Evolutionary conservation across 2,888 invertebrate genomes (phyloP), one percentile per base, ranked within the genome.

Genomic region (Chymomyza caudatula): DNA sequence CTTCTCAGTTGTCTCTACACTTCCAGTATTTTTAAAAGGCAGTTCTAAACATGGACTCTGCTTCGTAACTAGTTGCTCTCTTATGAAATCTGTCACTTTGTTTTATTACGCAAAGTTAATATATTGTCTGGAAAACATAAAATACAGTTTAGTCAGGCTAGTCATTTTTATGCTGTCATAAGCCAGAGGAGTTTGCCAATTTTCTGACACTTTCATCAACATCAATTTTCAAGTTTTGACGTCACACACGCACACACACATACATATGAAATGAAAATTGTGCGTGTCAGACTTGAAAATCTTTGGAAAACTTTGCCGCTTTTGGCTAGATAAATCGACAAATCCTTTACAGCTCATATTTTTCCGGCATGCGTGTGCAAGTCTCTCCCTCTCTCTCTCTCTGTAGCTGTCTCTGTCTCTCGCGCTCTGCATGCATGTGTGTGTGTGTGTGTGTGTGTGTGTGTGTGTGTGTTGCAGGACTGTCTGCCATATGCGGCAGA

Each of bases 301-400:
- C 47, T 47, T 47, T 47, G 17, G 47, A 17, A 15, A 47, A 47
- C 15, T 19, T 47, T 47, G 47, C 29, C 47, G 17, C 13, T 47
- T 19, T 47, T 47, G 47, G 47, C 47, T 17, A 15, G 47, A 47
- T 47, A 47, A 47, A 47, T 47, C 47, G 47, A 47, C 15, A 73
- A 73, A 62, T 76, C 60, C 62, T 74, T 74, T 73, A 67, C 76
- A 76, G 74, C 74, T 74, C 76, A 73, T 74, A 69, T 69, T 42
- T 65, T 19, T 42, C 63, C 65, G 64, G 68, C 65, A 63, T 71
- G 69, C 68, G 68, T 71, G 65, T 71, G 63, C 60, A 64, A 52
- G 42, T 56, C 42, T 17, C 19, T 49, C 58, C 49, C 67, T 43
- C 22, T 13, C 56, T 44, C 6, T 43, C 17, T 19, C 20, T 51